Base-by-base conservation (phyloP, 2,113 vertebrate species). In the Macroglossus sobrinus region DNA sequence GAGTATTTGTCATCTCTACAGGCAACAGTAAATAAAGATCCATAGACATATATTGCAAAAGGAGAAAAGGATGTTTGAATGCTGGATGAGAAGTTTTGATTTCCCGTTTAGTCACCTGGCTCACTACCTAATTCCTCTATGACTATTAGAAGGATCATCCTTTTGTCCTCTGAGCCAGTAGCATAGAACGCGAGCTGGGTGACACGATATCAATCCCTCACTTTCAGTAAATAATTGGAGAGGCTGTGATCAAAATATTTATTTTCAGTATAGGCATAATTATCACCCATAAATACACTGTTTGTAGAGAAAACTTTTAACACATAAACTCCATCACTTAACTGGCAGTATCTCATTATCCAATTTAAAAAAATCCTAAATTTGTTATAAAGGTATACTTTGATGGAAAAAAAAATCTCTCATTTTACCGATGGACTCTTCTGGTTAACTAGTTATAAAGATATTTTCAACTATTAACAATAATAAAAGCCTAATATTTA, bases 1-100 rank as follows among this genome's bases (percentile, higher is more conserved):
- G 84, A 87, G 84, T 92, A 95, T 93, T 35, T 97, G 95, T 96
- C 89, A 85, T 69, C 93, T 91, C 91, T 63, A 93, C 79, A 95
- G 82, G 81, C 66, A 94, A 86, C 3, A 69, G 75, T 79, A 85
- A 30, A 59, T 94, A 45, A 95, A 91, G 35, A 95, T 26, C n/a
- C 68, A 33, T 1, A 63, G 40, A 55, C 53, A 9, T 14, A n/a
- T 30, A 28, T 38, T 26, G 74, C 19, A 80, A 53, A 91, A 76
- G 5, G 24, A 90, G 61, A 19, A n/a, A 64, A 64, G 45, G 53
- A 68, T 43, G 26, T 47, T 8, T 40, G 50, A 69, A 72, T 2
- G 6, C 14, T 4, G 15, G 16, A 5, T 69, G 43, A 26, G 78
- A 78, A 55, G 61, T 59, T 76, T 59, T 78, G 85, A 88, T 95